Evolutionary conservation across 1,140 invertebrate genomes (phyloP).

Genomic region (Asbolus verrucosus): DNA sequence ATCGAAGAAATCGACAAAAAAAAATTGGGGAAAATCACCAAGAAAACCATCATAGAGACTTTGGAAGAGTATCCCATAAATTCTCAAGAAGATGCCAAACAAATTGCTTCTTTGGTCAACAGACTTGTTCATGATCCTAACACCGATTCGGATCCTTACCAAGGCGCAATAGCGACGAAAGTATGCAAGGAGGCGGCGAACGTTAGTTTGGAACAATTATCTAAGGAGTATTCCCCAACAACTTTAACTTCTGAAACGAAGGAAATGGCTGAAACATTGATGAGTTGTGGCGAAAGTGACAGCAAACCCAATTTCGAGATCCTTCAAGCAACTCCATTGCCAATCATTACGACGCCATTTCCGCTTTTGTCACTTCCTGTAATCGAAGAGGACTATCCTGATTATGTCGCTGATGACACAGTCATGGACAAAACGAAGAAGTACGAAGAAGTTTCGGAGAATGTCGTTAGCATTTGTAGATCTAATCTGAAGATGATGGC

Average conservation of each 20-base stretch:
- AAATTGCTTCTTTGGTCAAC: conserved; percentile 1
- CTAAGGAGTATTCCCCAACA: background rate
- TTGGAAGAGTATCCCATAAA: background rate
- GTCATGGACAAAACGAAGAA: conserved; percentile 20
- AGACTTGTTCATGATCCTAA: conserved; percentile 2
- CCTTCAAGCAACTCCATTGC: background rate
- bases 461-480: conserved; percentile 4
- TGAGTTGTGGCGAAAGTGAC: conserved; percentile 6
- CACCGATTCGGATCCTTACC: conserved; percentile 1
- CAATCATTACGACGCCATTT: conserved; percentile 11
- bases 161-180: background rate
- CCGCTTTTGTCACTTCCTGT: conserved; percentile 4
- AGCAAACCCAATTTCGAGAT: background rate
- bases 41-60: no score
- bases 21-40: background rate
- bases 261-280: background rate
- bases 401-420: conserved; percentile 9
- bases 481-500: background rate
- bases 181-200: background rate
- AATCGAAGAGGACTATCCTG: conserved; percentile 16
- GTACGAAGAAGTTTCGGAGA: background rate
- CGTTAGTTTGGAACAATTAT: background rate
- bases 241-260: background rate
- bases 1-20: background rate
- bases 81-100: background rate